Evolutionary conservation across 2,113 vertebrate species (phyloP).

Genomic region (Pao palembangensis): DNA sequence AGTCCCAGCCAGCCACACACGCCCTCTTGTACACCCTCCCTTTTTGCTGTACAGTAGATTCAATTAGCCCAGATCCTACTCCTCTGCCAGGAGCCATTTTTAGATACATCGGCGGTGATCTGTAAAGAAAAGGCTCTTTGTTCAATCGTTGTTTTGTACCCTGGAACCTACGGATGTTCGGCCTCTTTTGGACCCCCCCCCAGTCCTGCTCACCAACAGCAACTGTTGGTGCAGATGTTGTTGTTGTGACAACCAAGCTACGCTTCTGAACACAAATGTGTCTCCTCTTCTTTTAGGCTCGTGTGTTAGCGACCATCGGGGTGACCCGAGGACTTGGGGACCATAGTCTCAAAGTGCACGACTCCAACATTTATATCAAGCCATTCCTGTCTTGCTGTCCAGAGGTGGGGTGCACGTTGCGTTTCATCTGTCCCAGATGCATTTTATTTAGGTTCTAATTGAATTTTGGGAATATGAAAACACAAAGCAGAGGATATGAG

Average conservation of each 20-base stretch:
- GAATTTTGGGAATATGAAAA: no score
- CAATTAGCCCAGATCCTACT: constrained; percentile 45
- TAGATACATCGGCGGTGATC: constrained; percentile 15
- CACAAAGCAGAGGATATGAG: no score
- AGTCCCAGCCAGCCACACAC: not conserved
- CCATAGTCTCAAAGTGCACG: constrained; percentile 95
- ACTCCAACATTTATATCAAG: constrained; percentile 97
- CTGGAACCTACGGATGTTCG: not conserved
- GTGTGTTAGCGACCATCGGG: constrained; percentile 96
- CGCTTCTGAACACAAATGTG: no score
- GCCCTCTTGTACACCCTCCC: not conserved
- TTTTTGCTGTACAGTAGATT: constrained; percentile 35
- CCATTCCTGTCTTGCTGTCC: constrained; percentile 94
- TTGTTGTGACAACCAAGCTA: no score
- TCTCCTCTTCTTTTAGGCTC: constrained; percentile 74
- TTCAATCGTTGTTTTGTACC: no score
- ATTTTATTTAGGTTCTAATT: no score
- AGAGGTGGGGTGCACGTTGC: constrained; percentile 75
- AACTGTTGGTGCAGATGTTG: no score
- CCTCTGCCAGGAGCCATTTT: constrained; percentile 27
- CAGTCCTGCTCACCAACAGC: no score
- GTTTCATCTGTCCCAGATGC: no score
- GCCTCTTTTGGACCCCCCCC: not conserved
- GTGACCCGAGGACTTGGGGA: constrained; percentile 95
- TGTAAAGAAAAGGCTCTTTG: constrained; percentile 14